Base-by-base conservation (phyloP, 2,797 vertebrate genomes). In the Tiaroga cobitis region DNA sequence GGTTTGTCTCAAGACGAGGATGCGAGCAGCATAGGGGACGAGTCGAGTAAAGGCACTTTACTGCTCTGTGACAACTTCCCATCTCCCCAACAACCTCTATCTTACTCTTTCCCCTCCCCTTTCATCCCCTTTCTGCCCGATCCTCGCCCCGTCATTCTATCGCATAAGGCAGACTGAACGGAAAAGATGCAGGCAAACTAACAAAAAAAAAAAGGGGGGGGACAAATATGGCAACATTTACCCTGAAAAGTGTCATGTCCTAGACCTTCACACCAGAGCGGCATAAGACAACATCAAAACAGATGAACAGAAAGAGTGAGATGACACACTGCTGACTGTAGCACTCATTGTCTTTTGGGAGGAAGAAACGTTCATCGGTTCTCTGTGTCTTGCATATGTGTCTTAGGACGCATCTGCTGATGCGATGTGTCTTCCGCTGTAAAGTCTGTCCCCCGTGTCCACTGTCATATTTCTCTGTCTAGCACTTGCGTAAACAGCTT, bases 21-120 rank as follows among this genome's bases (percentile, higher is more conserved):
- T 9, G 51, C 4, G 21, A 85, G 81, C 65, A 10, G 65, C n/a
- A 2, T 37, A 54, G 49, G 54, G 78, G 46, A 81, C 41, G 74
- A 85, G 81, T 49, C 92, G 92, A 93, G 92, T 93, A 94, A 95
- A 96, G 95, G 95, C 95, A 96, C 95, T 95, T 94, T 70, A 46
- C 37, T 63, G 68, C 77, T 84, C 69, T 29, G 74, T 67, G 73
- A 80, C 68, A 83, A 65, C 26, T 37, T 26, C 54, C 32, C 70
- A 43, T 56, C 39, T 37, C 2, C n/a, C 29, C 29, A 79, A 63
- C 65, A 49, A 75, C 39, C 43, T 76, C 65, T 16, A 9, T 74
- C 41, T 59, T 8, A 29, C 32, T 61, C 51, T n/a, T 51, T 83
- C n/a, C 29, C 51, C 73, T 86, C 6, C 15, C 39, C 68, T 69